Conservation (phyloP, 2,797 vertebrate genomes). For the Falco biarmicus region DNA sequence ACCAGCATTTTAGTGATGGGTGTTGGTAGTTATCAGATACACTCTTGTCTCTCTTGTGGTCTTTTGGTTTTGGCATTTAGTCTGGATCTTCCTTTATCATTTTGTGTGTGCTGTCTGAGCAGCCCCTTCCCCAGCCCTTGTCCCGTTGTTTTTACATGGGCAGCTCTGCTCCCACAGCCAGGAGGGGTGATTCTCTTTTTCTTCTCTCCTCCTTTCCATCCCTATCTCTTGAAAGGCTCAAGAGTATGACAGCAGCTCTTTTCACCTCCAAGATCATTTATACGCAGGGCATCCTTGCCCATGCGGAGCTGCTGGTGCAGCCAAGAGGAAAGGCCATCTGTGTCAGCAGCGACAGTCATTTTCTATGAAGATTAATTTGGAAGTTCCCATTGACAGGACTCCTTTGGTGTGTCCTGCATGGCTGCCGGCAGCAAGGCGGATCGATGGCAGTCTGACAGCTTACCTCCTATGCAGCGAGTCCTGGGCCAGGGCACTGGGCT, state of each 20-base stretch:
- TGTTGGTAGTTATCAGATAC: neutral
- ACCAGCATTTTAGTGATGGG: no score
- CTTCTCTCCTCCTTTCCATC: neutral
- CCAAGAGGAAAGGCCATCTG: neutral
- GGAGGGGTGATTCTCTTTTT: neutral
- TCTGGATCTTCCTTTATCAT: neutral
- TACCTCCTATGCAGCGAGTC: neutral
- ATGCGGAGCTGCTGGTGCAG: neutral
- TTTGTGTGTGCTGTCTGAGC: neutral
- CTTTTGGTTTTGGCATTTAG: neutral
- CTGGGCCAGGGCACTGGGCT: neutral
- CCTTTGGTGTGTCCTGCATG: neutral
- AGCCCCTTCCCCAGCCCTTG: neutral
- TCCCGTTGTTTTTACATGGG: neutral
- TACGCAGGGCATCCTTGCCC: accelerated
- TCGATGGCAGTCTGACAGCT: accelerated
- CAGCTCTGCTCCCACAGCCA: neutral
- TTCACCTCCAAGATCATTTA: neutral
- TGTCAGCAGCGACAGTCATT: neutral
- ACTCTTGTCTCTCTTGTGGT: neutral
- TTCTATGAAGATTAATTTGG: neutral
- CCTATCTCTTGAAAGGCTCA: neutral
- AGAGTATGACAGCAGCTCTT: neutral
- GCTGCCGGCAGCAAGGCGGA: accelerated
- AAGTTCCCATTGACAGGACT: neutral